Percentiles rank a stretch among this genome's conserved stretches.
Evolutionary conservation across 2,888 invertebrate genomes (phyloP).

Genomic region (Cerastis leucographa): DNA sequence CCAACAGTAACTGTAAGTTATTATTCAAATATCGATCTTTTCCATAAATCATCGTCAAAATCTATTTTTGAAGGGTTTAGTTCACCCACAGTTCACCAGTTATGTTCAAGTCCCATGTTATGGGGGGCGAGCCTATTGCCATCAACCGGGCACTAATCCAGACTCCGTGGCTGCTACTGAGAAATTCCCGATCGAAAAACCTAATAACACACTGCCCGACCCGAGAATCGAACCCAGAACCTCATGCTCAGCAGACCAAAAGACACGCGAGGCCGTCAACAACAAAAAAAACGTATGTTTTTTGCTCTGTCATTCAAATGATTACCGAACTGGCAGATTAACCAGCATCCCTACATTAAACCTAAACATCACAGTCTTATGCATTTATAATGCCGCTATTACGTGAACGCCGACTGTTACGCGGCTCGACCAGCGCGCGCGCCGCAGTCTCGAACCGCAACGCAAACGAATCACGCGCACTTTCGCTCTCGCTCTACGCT

Average conservation of each 20-base stretch:
- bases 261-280: too few relatives aligned
- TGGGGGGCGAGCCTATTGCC: too few relatives aligned
- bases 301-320: not conserved
- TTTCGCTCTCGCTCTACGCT: slow-evolving; percentile 84
- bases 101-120: too few relatives aligned
- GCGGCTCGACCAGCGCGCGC: slow-evolving; percentile 57
- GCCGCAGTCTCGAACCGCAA: slow-evolving; percentile 82
- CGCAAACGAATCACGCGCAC: slow-evolving; percentile 85
- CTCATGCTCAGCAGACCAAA: too few relatives aligned
- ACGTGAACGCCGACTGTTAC: slow-evolving; percentile 81
- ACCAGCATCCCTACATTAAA: slow-evolving; percentile 26
- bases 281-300: not conserved
- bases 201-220: too few relatives aligned
- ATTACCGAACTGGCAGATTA: not conserved
- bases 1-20: too few relatives aligned
- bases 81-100: too few relatives aligned
- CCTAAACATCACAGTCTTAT: slow-evolving; percentile 52
- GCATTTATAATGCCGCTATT: slow-evolving; percentile 71
- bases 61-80: too few relatives aligned
- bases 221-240: too few relatives aligned
- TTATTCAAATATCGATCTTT: not conserved
- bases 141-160: too few relatives aligned
- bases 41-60: not conserved
- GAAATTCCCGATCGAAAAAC: too few relatives aligned
- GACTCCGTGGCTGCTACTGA: too few relatives aligned